Evolutionary conservation across 2,113 vertebrate species (phyloP).

Genomic region (Protobothrops mucrosquamatus): DNA sequence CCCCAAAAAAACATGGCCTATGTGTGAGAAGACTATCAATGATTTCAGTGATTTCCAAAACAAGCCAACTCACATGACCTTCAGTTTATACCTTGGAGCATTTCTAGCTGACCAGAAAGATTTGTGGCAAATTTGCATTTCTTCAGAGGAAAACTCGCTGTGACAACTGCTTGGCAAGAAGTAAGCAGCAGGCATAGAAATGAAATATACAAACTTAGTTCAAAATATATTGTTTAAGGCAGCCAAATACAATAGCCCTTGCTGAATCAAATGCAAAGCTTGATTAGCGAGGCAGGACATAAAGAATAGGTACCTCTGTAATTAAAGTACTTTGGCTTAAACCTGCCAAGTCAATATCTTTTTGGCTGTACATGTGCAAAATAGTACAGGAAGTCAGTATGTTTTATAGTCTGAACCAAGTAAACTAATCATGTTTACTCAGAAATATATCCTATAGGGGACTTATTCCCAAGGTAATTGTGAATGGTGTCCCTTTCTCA

Average conservation of each 20-base stretch:
- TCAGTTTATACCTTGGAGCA: not conserved
- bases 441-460: not conserved
- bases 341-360: not conserved
- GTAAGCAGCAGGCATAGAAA: not conserved
- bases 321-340: not conserved
- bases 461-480: not conserved
- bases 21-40: not conserved
- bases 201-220: not conserved
- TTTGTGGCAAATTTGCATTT: not conserved
- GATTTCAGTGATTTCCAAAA: not conserved
- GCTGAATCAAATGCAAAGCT: not conserved
- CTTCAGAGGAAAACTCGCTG: not conserved
- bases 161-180: not conserved
- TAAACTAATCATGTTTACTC: not conserved
- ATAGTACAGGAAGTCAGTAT: not conserved
- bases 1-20: rapidly evolving
- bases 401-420: not conserved
- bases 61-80: not conserved
- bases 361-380: not conserved
- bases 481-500: not conserved
- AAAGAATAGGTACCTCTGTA: not conserved
- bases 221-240: not conserved
- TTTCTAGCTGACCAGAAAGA: not conserved
- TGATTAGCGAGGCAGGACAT: not conserved
- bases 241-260: not conserved